Percentiles rank a stretch among this genome's conserved stretches.
Conservation (phyloP, 2,888 invertebrate species). For the Willowsia nigromaculata region DNA sequence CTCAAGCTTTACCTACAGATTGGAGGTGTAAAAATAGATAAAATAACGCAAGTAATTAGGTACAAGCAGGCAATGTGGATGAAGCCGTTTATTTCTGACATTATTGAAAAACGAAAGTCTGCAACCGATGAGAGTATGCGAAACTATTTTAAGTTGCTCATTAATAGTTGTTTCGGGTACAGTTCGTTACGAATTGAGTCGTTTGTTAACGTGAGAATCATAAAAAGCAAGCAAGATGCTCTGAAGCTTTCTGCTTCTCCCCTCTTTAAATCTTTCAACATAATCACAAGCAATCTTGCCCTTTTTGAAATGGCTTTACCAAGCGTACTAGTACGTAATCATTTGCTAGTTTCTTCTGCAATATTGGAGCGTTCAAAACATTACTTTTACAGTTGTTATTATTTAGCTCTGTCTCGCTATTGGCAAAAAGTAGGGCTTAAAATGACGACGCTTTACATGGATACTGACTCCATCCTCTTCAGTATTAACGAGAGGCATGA, state of each 20-base stretch:
- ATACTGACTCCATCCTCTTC: neutral
- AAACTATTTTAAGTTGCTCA: neutral
- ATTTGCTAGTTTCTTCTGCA: neutral
- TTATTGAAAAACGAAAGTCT: neutral
- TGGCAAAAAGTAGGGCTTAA: too few species aligned
- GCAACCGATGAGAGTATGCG: neutral
- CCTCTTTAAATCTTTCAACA: neutral
- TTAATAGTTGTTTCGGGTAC: neutral
- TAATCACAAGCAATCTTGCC: neutral
- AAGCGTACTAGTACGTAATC: neutral
- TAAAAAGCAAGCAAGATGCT: neutral
- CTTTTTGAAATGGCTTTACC: neutral
- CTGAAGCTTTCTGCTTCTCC: neutral
- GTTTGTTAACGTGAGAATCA: neutral
- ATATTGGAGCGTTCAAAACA: neutral
- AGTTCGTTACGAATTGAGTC: neutral
- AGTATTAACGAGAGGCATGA: neutral
- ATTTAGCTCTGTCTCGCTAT: too few species aligned
- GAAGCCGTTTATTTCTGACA: neutral
- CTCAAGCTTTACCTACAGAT: neutral
- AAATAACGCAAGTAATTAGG: neutral
- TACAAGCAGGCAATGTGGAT: constrained; percentile 1
- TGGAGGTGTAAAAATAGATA: neutral
- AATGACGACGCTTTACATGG: neutral
- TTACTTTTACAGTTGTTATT: neutral